Evolutionary conservation across 1,140 invertebrate genomes (phyloP).

Genomic region (Chelonus insularis): DNA sequence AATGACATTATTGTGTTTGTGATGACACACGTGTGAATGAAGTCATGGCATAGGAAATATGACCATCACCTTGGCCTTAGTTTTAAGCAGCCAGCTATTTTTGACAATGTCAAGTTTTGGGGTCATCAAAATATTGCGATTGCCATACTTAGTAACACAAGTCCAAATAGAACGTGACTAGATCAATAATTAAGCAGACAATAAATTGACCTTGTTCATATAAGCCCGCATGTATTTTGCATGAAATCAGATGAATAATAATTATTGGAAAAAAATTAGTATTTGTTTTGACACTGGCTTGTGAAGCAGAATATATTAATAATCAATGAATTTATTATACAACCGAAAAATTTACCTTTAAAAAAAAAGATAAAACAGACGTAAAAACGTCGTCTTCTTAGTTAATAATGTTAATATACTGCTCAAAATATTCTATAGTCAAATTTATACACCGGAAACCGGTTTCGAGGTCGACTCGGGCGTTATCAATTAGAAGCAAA

Average conservation of each 20-base stretch:
- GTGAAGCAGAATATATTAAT: too few species aligned
- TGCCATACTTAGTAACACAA: neutral
- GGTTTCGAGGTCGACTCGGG: slow-evolving; percentile 13
- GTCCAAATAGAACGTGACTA: neutral
- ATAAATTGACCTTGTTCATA: neutral
- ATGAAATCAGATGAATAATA: too few species aligned
- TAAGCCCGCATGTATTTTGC: neutral
- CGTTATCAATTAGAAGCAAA: neutral
- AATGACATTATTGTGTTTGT: too few species aligned
- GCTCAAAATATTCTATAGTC: slow-evolving; percentile 35
- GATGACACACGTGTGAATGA: neutral
- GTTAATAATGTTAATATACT: neutral
- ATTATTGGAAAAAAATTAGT: too few species aligned
- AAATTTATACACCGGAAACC: slow-evolving; percentile 32
- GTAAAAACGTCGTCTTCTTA: neutral
- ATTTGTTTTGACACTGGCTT: too few species aligned
- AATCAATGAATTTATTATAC: too few species aligned
- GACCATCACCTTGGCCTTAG: slow-evolving; percentile 35
- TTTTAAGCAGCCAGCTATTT: slow-evolving; percentile 36
- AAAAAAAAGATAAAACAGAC: neutral
- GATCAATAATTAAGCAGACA: neutral
- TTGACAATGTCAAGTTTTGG: slow-evolving; percentile 46
- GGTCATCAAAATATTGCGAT: slow-evolving; percentile 43
- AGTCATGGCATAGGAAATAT: slow-evolving; percentile 13
- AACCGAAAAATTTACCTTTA: neutral